Percentiles rank a stretch among this genome's conserved stretches.
phyloP scores from a whole-genome alignment of 1,140 invertebrate genomes.

The Brachystomella parvula region DNA sequence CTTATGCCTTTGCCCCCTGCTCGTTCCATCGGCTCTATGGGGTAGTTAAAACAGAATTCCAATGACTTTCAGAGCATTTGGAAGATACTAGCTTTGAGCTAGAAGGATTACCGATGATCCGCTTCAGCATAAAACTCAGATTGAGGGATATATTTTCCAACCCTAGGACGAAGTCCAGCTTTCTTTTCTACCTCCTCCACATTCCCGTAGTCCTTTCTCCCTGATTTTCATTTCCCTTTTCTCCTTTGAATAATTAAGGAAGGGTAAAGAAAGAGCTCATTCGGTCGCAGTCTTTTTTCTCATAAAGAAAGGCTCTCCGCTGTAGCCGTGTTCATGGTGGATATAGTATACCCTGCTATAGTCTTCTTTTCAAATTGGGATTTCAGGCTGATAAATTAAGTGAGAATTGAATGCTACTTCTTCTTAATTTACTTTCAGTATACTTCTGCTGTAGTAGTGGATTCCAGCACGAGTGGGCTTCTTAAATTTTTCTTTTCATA shows the following conservation, averaged over 20 bases:
- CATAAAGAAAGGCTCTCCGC: background rate
- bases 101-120: no score
- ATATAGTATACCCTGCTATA: background rate
- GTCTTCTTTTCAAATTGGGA: background rate
- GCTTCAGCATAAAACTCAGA: no score
- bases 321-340: background rate
- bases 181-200: no score
- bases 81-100: no score
- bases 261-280: background rate
- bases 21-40: no score
- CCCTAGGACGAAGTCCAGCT: no score
- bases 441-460: background rate
- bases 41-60: no score
- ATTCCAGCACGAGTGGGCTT: background rate
- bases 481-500: background rate
- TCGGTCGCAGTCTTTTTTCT: background rate
- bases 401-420: background rate
- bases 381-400: background rate
- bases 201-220: background rate
- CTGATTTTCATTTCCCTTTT: background rate
- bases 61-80: no score
- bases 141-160: no score
- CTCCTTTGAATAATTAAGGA: slow-evolving; percentile 3
- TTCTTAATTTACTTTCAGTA: no score
- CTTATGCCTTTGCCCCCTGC: background rate